Conservation (phyloP, 2,888 invertebrate species). For the Pseudanteris insignis region DNA sequence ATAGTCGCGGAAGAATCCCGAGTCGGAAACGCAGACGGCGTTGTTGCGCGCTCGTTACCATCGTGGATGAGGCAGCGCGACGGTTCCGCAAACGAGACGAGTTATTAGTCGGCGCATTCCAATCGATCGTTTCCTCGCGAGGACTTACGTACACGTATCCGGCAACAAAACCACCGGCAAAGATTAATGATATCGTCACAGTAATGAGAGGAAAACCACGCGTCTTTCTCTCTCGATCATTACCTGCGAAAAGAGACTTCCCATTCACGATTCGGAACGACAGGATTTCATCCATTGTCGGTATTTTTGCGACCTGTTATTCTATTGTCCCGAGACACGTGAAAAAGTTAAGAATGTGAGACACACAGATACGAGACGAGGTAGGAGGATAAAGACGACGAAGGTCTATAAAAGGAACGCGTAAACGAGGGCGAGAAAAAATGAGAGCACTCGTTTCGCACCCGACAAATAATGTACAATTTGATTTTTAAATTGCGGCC, state of each 20-base stretch:
- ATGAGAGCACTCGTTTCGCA: background rate
- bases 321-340: constrained; percentile 9
- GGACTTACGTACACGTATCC: constrained; percentile 29
- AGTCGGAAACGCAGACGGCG: constrained; percentile 28
- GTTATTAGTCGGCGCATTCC: constrained; percentile 39
- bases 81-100: constrained; percentile 39
- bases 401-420: background rate
- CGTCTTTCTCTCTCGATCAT: constrained; percentile 35
- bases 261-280: constrained; percentile 27
- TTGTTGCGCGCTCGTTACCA: constrained; percentile 34
- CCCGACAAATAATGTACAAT: too few relatives aligned
- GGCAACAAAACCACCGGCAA: constrained; percentile 34
- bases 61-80: constrained; percentile 37
- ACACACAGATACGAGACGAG: background rate
- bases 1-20: constrained; percentile 11
- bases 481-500: too few relatives aligned
- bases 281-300: constrained; percentile 33
- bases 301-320: constrained; percentile 16
- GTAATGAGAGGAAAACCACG: constrained; percentile 40
- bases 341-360: too few relatives aligned
- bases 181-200: constrained; percentile 43
- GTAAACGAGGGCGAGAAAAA: background rate
- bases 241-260: constrained; percentile 36
- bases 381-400: background rate
- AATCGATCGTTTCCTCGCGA: constrained; percentile 38